A percentile compares a stretch with the other conserved stretches of the same genome.
Conservation (phyloP, 2,113 vertebrate species). For the Progne subis region DNA sequence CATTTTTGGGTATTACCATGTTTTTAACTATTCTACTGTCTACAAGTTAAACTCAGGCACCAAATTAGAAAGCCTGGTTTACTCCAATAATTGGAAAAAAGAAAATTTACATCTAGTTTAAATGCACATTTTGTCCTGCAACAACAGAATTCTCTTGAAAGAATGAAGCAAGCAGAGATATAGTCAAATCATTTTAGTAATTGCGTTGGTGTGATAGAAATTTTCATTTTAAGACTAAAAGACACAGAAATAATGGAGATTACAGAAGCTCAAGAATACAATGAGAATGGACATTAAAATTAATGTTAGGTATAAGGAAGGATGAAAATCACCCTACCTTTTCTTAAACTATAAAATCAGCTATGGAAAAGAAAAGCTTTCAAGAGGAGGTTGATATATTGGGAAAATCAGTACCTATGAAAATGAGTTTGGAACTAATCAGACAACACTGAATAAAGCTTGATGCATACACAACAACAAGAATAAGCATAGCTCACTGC, state of each 20-base stretch:
- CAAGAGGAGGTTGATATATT: background rate
- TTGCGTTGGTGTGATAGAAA: background rate
- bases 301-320: background rate
- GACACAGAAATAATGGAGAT: background rate
- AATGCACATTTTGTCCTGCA: background rate
- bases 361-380: background rate
- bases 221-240: background rate
- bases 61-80: background rate
- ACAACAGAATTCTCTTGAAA: slow-evolving; percentile 14
- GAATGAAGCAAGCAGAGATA: background rate
- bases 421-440: background rate
- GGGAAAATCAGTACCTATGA: background rate
- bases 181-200: background rate
- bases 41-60: background rate
- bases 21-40: background rate
- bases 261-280: background rate
- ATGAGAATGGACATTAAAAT: background rate
- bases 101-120: background rate
- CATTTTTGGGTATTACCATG: background rate
- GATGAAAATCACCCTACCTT: background rate
- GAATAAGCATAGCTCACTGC: background rate
- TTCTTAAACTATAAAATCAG: background rate
- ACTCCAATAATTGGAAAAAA: background rate
- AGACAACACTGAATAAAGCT: background rate
- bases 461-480: background rate